Base-by-base conservation (phyloP, 2,113 vertebrate genomes). In the Sorex fumeus region DNA sequence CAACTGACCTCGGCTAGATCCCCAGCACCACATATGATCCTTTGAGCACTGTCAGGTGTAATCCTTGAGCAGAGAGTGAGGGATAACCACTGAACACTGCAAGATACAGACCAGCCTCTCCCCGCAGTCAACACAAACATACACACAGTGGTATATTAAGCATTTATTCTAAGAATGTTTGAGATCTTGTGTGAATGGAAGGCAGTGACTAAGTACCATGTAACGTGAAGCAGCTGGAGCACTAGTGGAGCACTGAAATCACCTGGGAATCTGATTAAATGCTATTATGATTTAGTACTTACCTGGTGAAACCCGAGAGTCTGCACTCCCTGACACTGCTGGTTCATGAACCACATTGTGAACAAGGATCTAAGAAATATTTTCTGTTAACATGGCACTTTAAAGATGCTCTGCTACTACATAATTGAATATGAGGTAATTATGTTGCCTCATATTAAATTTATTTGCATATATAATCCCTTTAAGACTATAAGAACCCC, bases 161-260 rank as follows among this genome's bases (percentile, higher is more conserved):
- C 69, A 81, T 89, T 81, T 91, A 69, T 89, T 93, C n/a, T 93
- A n/a, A 87, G 87, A 72, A 64, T 84, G 50, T 84, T 50, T 67
- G 45, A 94, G 81, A 50, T 32, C 12, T 50, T 47, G 47, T 89
- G 85, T 77, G 71, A 18, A n/a, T 75, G 69, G 36, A 81, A 27
- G 72, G 32, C 76, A 90, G 64, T 40, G 77, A 64, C 53, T 47
- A 34, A 84, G 47, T 9, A 25, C 32, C 43, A 32, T 32, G 64
- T 50, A 76, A 50, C 34, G 62, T 34, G 67, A 36, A 87, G 34
- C 77, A 30, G 9, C n/a, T 19, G 70, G n/a, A 70, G 23, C 47
- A 53, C 32, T 75, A 27, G 0, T 16, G 0, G 34, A 76, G 23
- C 36, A 30, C 45, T 85, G 69, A 45, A 74, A 21, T 77, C n/a